Evolutionary conservation across 2,888 invertebrate genomes (phyloP).

Genomic region (Coenonympha arcania): DNA sequence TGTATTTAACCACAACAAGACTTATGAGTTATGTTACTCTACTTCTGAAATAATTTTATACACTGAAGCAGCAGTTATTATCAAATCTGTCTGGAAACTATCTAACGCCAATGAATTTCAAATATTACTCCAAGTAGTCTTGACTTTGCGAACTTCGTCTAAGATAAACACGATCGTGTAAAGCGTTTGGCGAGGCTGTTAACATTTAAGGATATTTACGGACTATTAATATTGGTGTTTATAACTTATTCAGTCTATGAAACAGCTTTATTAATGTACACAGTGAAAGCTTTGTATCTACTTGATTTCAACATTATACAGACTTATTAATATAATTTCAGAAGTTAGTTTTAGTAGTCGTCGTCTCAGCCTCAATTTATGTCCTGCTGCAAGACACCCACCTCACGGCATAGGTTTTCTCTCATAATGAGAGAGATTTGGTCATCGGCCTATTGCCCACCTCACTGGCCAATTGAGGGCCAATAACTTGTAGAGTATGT

Average conservation of each 20-base stretch:
- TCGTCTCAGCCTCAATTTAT: too few species aligned
- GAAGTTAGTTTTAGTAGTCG: neutral
- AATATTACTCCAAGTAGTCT: constrained; percentile 6
- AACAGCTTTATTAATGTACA: neutral
- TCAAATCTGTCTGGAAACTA: constrained; percentile 3
- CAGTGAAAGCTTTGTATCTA: neutral
- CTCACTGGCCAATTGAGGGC: too few species aligned
- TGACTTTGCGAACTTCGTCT: constrained; percentile 5
- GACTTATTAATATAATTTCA: neutral
- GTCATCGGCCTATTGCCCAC: too few species aligned
- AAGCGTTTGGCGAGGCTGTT: constrained; percentile 5
- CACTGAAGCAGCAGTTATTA: neutral
- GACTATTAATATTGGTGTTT: constrained; percentile 6
- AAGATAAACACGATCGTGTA: constrained; percentile 8
- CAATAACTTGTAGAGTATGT: too few species aligned
- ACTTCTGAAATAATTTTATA: neutral
- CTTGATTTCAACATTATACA: neutral
- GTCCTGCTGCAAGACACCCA: too few species aligned
- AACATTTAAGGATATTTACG: constrained; percentile 3
- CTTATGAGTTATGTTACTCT: neutral
- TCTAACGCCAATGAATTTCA: neutral
- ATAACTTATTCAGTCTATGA: constrained; percentile 8
- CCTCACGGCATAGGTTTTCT: too few species aligned
- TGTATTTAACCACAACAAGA: too few species aligned
- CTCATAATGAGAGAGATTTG: too few species aligned